phyloP scores from a whole-genome alignment of 2,797 vertebrate species.

The Pangasius mekongensis region DNA sequence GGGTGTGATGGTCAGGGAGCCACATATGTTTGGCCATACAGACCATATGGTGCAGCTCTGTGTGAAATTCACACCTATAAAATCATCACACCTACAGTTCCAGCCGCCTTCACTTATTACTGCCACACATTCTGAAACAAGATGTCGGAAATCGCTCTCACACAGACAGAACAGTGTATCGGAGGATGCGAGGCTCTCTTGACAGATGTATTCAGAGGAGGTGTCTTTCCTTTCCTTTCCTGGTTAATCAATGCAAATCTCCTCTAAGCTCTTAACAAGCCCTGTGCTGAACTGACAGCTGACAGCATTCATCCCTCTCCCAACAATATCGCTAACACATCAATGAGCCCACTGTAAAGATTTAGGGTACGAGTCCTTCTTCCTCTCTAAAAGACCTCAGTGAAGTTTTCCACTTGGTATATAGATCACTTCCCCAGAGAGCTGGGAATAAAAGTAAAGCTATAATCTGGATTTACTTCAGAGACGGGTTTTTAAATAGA shows the following conservation, averaged over 20 bases:
- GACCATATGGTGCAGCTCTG: background rate
- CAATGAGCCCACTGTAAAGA: background rate
- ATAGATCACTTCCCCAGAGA: conserved; percentile 23
- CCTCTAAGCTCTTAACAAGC: conserved; percentile 75
- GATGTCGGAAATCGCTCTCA: background rate
- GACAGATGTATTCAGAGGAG: background rate
- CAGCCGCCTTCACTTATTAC: background rate
- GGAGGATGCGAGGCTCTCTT: background rate
- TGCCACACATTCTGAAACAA: background rate
- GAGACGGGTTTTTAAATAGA: background rate
- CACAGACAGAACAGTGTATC: background rate
- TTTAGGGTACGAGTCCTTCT: background rate
- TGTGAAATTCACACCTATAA: background rate
- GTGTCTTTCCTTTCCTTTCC: conserved; percentile 70
- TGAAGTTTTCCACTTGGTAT: background rate
- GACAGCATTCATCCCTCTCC: background rate
- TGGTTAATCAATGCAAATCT: conserved; percentile 75
- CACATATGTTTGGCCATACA: background rate
- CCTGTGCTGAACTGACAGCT: conserved; percentile 53
- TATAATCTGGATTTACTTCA: background rate
- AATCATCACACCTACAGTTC: background rate
- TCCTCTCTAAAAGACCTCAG: background rate
- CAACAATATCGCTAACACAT: background rate
- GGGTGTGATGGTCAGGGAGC: background rate
- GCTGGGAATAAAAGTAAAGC: background rate